Base-by-base conservation (phyloP, 2,888 invertebrate species). In the Dolomedes plantarius region DNA sequence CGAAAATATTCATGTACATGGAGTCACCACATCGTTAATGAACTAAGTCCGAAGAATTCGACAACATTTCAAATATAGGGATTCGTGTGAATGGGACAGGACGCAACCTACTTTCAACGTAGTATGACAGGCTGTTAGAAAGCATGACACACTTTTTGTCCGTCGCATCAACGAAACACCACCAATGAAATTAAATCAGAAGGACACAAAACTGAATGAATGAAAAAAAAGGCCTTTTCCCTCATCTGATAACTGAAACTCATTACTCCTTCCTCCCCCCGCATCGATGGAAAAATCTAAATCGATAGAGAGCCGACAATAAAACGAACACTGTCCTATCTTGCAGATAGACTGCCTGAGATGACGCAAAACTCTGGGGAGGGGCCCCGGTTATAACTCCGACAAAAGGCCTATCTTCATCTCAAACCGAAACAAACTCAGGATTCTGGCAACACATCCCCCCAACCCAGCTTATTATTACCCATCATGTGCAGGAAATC, bases 401-500 rank as follows among this genome's bases (percentile, higher is more conserved):
- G 46, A 67, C 67, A 80, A 80, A 62, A 56, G 36, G 41, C 56
- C 82, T 82, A 82, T 82, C 82, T 82, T 65, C 82, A 82, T 82
- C 82, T 82, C 64, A 76, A 71, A 76, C 71, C 81, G 81, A 75
- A 81, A 75, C 81, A 80, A 73, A 79, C 80, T 73, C 74, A 11
- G 32, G 67, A 67, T 67, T 56, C 36, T 41, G 41, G 28, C 56
- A 68, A 27, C 50, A 46, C 46, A 29, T 27, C 28, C 36, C 62
- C 36, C 67, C 56, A 32, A 29, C 62, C 36, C 23, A 64, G 71
- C 81, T 81, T 75, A 81, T 81, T 81, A 81, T 81, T 81, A 62
- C 81, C 75, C 82, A 69, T 82, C 82, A 71, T 76, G 82, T 31
- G 75, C 82, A 82, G 82, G 82, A 76, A 82, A 76, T 76, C 74